Evolutionary conservation across 1,140 invertebrate species (phyloP), one percentile per base, ranked within the genome.

Genomic region (Agrilus planipennis): DNA sequence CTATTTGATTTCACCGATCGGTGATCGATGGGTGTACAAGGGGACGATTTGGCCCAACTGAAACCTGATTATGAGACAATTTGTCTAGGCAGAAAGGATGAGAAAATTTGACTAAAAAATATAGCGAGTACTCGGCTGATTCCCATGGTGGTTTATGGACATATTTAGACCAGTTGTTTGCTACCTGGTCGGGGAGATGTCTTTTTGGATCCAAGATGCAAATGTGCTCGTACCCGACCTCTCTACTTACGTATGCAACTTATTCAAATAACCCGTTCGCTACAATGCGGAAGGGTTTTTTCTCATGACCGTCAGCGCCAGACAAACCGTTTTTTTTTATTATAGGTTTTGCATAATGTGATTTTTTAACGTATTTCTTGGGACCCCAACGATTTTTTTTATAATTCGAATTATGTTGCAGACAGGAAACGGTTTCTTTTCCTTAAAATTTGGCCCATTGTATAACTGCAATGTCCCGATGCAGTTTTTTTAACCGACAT

Each of bases 221-320:
- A 58, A 58, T 56, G 36, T 43, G 42, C 45, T 41, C n/a, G n/a
- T 21, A 47, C 45, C 47, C 47, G 38, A 49, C 49, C 45, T 46
- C 31, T 47, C n/a, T n/a, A 41, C 44, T 51, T 51, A 51, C 46
- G 45, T 58, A 50, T 58, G 52, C 52, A 55, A 42, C 44, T 23
- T 48, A 56, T 56, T 56, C 44, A 46, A 56, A 56, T 53, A 47
- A 49, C 30, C 44, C 42, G 49, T 52, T 57, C 36, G 47, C 29
- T 49, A 37, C 34, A 31, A 28, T 46, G 32, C 36, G 35, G 41
- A 32, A 42, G 45, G 41, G 37, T 58, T 57, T 58, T 58, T 58
- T 58, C 55, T 55, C 55, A 58, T 44, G 55, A 36, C 28, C 34
- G n/a, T 34, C 37, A 40, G 34, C 36, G 45, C n/a, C n/a, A n/a